Conservation (phyloP, 2,888 invertebrate species). For the Pammene fasciana region DNA sequence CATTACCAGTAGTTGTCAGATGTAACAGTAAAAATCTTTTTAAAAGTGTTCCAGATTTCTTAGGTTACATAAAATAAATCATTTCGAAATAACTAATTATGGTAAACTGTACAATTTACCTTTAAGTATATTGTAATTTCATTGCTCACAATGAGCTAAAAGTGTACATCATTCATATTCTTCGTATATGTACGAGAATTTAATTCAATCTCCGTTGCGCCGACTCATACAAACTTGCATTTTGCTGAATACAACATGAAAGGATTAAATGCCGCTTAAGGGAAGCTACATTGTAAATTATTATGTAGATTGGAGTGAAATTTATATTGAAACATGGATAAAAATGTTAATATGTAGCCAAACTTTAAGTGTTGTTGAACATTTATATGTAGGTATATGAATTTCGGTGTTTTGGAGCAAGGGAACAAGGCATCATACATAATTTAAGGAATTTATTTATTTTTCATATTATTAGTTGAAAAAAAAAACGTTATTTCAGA, state of each 20-base stretch:
- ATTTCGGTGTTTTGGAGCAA: no score
- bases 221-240: constrained; percentile 37
- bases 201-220: constrained; percentile 27
- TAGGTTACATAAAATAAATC: no score
- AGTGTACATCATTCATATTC: constrained; percentile 16
- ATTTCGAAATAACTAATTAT: no score
- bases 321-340: constrained; percentile 7
- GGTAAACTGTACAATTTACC: no score
- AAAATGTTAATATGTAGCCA: not conserved
- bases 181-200: constrained; percentile 26
- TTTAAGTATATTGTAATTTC: constrained; percentile 24
- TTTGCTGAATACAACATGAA: constrained; percentile 27
- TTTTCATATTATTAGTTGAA: no score
- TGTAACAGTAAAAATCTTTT: no score
- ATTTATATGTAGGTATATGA: no score
- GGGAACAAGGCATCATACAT: no score
- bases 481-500: no score
- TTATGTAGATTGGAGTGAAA: constrained; percentile 18
- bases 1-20: no score
- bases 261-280: constrained; percentile 3
- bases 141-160: constrained; percentile 23
- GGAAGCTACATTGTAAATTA: constrained; percentile 8
- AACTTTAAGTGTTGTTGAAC: not conserved
- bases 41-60: no score
- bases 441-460: no score